Evolutionary conservation across 1,140 invertebrate species (phyloP).

Genomic region (Doryteuthis pealeii): DNA sequence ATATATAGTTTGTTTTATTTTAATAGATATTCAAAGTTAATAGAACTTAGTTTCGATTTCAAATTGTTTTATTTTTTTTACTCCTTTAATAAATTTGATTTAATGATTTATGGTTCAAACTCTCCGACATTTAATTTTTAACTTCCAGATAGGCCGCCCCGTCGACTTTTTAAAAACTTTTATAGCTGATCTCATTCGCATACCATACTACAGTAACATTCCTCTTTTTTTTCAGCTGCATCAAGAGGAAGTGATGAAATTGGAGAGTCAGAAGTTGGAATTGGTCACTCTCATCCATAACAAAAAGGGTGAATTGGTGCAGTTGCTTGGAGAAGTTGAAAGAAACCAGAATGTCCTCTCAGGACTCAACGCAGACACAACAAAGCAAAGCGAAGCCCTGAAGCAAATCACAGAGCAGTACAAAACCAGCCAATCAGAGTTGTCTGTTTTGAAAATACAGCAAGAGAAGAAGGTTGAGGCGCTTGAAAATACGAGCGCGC

Average conservation of each 20-base stretch:
- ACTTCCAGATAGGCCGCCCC: too few relatives aligned
- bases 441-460: slow-evolving; percentile 45
- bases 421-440: slow-evolving; percentile 44
- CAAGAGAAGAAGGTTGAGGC: slow-evolving; percentile 45
- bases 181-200: too few relatives aligned
- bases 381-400: slow-evolving; percentile 49
- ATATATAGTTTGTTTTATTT: too few relatives aligned
- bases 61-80: too few relatives aligned
- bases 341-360: slow-evolving; percentile 51
- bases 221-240: slow-evolving; percentile 32
- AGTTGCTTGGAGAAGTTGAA: slow-evolving; percentile 45
- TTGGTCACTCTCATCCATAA: slow-evolving; percentile 37
- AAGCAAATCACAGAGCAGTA: slow-evolving; percentile 54
- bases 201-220: too few relatives aligned
- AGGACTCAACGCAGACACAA: slow-evolving; percentile 43
- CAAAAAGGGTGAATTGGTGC: slow-evolving; percentile 38
- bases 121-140: too few relatives aligned
- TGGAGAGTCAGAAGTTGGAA: slow-evolving; percentile 46
- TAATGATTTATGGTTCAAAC: too few relatives aligned
- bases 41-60: too few relatives aligned
- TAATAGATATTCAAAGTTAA: too few relatives aligned
- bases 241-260: slow-evolving; percentile 35
- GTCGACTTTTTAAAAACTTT: too few relatives aligned
- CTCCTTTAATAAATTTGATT: too few relatives aligned
- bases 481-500: slow-evolving; percentile 32